Evolutionary conservation across 2,797 vertebrate species (phyloP).

Genomic region (Anisognathus igniventris): DNA sequence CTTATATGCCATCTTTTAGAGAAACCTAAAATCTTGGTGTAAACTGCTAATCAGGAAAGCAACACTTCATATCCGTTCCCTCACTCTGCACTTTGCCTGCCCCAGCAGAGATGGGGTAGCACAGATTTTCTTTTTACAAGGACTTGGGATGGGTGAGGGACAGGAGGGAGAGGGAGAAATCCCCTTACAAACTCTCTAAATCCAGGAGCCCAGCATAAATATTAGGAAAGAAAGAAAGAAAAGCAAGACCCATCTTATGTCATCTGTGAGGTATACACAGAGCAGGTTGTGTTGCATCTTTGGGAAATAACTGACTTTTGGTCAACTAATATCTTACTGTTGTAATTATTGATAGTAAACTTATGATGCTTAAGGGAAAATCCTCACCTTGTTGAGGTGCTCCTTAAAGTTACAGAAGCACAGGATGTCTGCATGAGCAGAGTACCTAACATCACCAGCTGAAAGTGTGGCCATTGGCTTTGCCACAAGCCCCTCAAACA

Average conservation of each 20-base stretch:
- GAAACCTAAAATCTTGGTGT: background rate
- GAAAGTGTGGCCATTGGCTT: background rate
- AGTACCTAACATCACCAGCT: background rate
- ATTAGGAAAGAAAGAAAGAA: background rate
- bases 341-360: background rate
- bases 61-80: background rate
- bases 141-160: background rate
- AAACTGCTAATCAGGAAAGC: background rate
- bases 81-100: background rate
- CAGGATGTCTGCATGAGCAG: background rate
- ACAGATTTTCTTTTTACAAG: background rate
- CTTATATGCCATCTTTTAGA: slow-evolving; percentile 30
- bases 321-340: background rate
- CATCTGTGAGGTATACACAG: background rate
- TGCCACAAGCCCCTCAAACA: background rate
- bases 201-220: background rate
- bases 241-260: background rate
- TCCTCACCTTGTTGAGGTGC: background rate
- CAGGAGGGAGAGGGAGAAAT: background rate
- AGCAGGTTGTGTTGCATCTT: background rate
- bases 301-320: background rate
- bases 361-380: background rate
- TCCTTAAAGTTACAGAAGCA: background rate
- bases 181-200: background rate
- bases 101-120: background rate